Evolutionary conservation across 2,797 vertebrate species (phyloP), one percentile per base, ranked within the genome.

Genomic region (Malurus splendens): DNA sequence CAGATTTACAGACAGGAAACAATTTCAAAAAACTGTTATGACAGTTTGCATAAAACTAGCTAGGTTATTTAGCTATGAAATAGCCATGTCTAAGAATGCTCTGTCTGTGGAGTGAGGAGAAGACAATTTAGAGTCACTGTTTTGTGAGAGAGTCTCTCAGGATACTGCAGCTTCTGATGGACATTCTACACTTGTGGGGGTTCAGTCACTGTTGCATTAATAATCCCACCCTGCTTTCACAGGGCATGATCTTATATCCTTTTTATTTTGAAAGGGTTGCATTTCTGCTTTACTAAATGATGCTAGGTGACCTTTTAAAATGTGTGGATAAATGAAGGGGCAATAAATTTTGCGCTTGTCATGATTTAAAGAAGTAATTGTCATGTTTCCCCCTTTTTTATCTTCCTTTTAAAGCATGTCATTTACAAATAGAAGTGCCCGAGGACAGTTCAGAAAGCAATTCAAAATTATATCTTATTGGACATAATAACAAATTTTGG

Each of bases 331-430:
- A 95, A 93, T 91, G 94, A 95, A 95, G 79, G 78, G 82, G 89
- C 90, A 83, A 92, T 96, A 96, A 92, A 95, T 97, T 91, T 73
- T 78, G 65, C 79, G 70, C 54, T 72, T 94, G 95, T 95, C 95
- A 92, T 66, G 92, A 95, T 93, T 92, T 86, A 94, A 95, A 96
- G 91, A 90, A 95, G 71, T 44, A 27, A 14, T 66, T 87, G 44
- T 85, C 72, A 41, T 84, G 59, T 92, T 95, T 93, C n/a, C 51
- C 70, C 86, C 51, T 57, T 90, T 89, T 84, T 59, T 66, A 82
- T 86, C 94, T 87, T 93, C 84, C 85, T 86, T 93, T 91, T 88
- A 66, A 93, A 93, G 86, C 64, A 74, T 60, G 75, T 67, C 32
- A 52, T 77, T 93, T 89, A 50, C 61, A 60, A 92, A 93, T 62